Base-by-base conservation (phyloP, 2,888 invertebrate genomes). In the Cheilosia pagana region DNA sequence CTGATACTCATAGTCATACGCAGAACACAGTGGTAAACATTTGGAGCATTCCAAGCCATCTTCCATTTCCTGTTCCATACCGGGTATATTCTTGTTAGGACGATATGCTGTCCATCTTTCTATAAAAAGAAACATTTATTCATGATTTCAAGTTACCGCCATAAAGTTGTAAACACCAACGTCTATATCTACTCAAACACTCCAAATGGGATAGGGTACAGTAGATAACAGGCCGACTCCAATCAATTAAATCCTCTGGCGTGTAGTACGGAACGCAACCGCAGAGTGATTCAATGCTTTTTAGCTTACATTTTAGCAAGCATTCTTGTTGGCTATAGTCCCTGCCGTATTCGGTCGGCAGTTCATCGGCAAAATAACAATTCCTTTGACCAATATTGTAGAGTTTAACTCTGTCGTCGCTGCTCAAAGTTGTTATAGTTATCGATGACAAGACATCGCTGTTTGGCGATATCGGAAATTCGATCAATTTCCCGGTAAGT, bases 281-380 rank as follows among this genome's bases (percentile, higher is more conserved):
- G 74, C 91, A 91, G 10, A 88, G 77, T 0, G 78, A 82, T 25
- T 87, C 25, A 0, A 88, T 70, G 19, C 87, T 87, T 16, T 62
- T 87, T 1, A 89, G 53, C 43, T 87, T 88, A 65, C 91, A 91
- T 8, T 57, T 87, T 0, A 88, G 63, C 28, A 90, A 19, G 14
- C 91, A 91, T 35, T 88, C 87, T 16, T 87, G 86, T 57, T 87
- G 72, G 3, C 88, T 88, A 53, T 88, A 87, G 5, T 77, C 67
- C 4, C 16, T 19, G 4, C 81, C 86, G 43, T 86, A 87, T 19
- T 75, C 57, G 8, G 39, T 45, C 3, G 67, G 60, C 1, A 86
- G 76, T 74, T 90, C 90, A 23, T 87, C 81, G 2, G 77, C 79
- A 65, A 91, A 90, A 60, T 88, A 88, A 55, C 91, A 91, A 6